Conservation (phyloP, 2,113 vertebrate species). For the Leptodactylus fuscus region DNA sequence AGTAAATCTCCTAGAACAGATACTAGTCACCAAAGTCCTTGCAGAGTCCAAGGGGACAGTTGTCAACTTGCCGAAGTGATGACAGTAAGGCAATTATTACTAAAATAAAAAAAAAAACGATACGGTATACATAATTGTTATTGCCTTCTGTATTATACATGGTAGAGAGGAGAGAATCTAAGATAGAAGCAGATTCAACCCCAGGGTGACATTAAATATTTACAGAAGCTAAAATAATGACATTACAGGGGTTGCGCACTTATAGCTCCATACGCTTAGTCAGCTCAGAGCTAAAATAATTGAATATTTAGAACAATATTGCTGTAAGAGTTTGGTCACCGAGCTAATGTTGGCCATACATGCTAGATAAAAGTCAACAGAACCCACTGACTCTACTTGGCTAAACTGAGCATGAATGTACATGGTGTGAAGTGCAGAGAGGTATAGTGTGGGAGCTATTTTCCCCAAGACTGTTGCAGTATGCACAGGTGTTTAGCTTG, state of each 20-base stretch:
- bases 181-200: background rate
- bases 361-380: too few relatives aligned
- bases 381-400: too few relatives aligned
- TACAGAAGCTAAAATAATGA: conserved; percentile 5
- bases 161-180: background rate
- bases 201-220: conserved; percentile 13
- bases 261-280: background rate
- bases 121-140: background rate
- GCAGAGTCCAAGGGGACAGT: conserved; percentile 7
- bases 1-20: background rate
- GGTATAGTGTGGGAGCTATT: too few relatives aligned
- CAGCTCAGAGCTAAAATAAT: background rate
- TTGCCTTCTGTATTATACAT: conserved; percentile 21
- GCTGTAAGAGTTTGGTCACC: background rate
- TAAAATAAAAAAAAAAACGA: too few relatives aligned
- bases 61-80: conserved; percentile 18
- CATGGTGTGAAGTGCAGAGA: too few relatives aligned
- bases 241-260: background rate
- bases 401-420: too few relatives aligned
- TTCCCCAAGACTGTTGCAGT: too few relatives aligned
- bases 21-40: background rate
- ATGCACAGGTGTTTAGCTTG: too few relatives aligned
- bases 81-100: background rate
- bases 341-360: too few relatives aligned
- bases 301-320: background rate